Evolutionary conservation across 2,797 vertebrate species (phyloP), one percentile per base, ranked within the genome.

Genomic region (Coregonus sp.): DNA sequence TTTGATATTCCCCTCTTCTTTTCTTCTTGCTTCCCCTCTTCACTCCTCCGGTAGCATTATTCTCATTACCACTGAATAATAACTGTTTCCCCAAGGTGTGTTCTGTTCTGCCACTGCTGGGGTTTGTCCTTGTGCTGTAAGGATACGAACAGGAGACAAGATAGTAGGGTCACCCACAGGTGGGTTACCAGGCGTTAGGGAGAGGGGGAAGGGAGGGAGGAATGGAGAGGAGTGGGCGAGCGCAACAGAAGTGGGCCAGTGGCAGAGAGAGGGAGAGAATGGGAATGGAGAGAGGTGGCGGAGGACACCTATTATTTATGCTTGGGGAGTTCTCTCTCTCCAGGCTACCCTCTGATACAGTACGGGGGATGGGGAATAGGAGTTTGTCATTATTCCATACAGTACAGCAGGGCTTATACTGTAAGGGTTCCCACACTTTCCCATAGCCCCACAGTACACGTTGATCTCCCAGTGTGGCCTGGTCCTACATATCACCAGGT

Each of bases 61-160:
- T 84, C 80, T 85, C 84, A 85, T 86, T 82, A 90, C 83, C 78
- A 75, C 75, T 75, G 83, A 88, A 86, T 88, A 83, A 86, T 84
- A 84, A 89, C 83, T 85, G 90, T 83, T 56, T 61, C 86, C 81
- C 81, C 78, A 70, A 71, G 86, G 83, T 78, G 80, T 37, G 82
- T 79, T 5, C 72, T 12, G 87, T 86, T 81, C 20, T 4, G 20
- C 20, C 86, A 87, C 80, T 85, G 84, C 81, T 71, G 51, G 20
- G 20, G 47, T 82, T 80, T 80, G 73, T 82, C 78, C 77, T 50
- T 78, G 78, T 80, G 2, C 81, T 75, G 85, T 84, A 14, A 25
- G 25, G 25, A 25, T 29, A 33, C 2, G 69, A 4, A 63, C 59
- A 25, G n/a, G 25, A 4, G 20, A 25, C 25, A 63, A 63, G 59